Evolutionary conservation across 2,797 vertebrate genomes (phyloP).

Genomic region (Epinephelus malabaricus): DNA sequence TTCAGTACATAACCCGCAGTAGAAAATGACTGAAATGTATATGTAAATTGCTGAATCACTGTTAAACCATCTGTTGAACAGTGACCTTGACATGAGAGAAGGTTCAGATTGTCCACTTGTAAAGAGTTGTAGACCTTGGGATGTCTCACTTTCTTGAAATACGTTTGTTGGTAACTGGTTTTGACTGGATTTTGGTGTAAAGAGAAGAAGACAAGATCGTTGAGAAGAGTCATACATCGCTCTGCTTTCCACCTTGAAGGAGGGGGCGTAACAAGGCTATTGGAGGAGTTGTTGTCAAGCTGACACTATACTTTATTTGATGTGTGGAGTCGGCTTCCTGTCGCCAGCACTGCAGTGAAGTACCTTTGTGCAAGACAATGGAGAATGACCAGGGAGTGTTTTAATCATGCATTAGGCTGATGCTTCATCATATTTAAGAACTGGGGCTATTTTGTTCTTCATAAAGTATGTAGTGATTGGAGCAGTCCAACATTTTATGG

Average conservation of each 20-base stretch:
- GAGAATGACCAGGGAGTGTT: no score
- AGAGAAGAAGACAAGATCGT: not conserved
- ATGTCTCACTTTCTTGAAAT: not conserved
- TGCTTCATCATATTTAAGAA: no score
- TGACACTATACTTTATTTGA: not conserved
- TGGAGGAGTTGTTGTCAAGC: not conserved
- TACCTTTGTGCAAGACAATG: not conserved
- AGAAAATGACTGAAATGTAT: not conserved
- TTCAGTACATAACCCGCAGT: not conserved
- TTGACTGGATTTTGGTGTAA: not conserved
- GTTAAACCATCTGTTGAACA: not conserved
- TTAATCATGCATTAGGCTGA: no score
- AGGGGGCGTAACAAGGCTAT: not conserved
- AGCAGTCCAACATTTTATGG: no score
- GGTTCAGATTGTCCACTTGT: not conserved
- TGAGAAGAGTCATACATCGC: not conserved
- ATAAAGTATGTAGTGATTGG: no score
- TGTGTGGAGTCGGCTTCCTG: not conserved
- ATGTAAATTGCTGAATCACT: not conserved
- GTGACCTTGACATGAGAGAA: not conserved
- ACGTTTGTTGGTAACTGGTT: not conserved
- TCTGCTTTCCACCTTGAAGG: not conserved
- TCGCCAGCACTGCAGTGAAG: not conserved
- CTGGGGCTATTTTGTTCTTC: no score
- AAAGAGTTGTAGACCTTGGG: not conserved